phyloP scores from a whole-genome alignment of 53 echinoderm and acorn worm genomes.

The Holothuria leucospilota region DNA sequence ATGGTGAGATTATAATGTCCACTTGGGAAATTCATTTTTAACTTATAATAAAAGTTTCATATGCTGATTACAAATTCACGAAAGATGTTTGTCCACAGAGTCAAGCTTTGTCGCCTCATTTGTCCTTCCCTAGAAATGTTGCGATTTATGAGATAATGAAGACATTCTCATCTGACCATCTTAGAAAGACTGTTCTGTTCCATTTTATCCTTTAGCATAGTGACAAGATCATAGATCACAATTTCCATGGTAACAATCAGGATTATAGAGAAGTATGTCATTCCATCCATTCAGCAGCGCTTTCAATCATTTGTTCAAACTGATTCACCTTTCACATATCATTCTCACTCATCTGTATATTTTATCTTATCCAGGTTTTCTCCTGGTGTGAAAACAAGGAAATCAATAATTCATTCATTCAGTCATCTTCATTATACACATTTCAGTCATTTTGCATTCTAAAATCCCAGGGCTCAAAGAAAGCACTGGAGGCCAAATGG shows the following conservation, averaged over 20 bases:
- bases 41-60: too few species aligned
- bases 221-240: background rate
- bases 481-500: too few species aligned
- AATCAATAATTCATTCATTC: background rate
- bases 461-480: too few species aligned
- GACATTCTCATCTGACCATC: too few species aligned
- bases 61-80: too few species aligned
- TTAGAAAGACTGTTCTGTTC: background rate
- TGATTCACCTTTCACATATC: background rate
- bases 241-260: background rate
- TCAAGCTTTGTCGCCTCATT: too few species aligned
- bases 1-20: too few species aligned
- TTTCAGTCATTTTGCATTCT: background rate
- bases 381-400: background rate
- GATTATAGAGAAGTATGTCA: conserved; percentile 27
- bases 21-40: too few species aligned
- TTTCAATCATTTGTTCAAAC: background rate
- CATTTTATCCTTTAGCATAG: conserved; percentile 22
- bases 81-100: too few species aligned
- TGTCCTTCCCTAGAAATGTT: too few species aligned
- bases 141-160: too few species aligned
- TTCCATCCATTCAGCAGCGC: too few species aligned
- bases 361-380: background rate
- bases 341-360: conserved; percentile 1
- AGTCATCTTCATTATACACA: background rate